Evolutionary conservation across 2,797 vertebrate species (phyloP), one percentile per base, ranked within the genome.

Genomic region (Mycteria americana): DNA sequence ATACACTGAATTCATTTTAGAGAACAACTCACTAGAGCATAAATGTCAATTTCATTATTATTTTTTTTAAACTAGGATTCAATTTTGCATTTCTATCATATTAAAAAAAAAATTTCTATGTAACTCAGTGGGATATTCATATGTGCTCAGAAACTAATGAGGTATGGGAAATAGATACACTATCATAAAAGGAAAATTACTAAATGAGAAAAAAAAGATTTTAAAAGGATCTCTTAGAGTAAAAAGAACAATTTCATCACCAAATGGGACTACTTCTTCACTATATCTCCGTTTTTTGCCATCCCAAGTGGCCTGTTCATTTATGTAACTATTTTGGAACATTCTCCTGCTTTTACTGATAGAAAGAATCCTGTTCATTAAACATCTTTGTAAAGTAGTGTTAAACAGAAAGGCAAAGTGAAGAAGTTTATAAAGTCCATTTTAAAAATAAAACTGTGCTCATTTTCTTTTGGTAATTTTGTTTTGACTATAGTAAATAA

Each of bases 61-160:
- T 94, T 97, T 98, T 89, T 97, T 95, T 81, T n/a, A 97, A 97
- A 86, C 89, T 54, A 96, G 92, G 95, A 98, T 97, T 97, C 93
- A 96, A 98, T 98, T 97, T 98, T 98, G 97, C 95, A 97, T 97
- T 98, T 97, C 93, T 97, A 97, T 97, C 97, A 90, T 97, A 97
- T 97, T 98, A 93, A 97, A 97, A 96, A 33, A 97, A 89, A 88
- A 95, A 96, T 95, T 97, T 97, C 97, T 97, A 79, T 97, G 96
- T 98, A 98, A 97, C 98, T 97, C 98, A 97, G 97, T 98, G 96
- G 98, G 98, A 96, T 96, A 97, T 95, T 97, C 88, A 97, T 94
- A 92, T 97, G 95, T 97, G 95, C 97, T 97, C 97, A 97, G 97
- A 97, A 98, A 98, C 97, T 98, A 97, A 98, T 98, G 98, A 98